These are phyloP conservation scores for Megalops cyprinoides DNA, from an alignment of 2,797 vertebrate genomes.

Conservation along the genomic window DNA sequence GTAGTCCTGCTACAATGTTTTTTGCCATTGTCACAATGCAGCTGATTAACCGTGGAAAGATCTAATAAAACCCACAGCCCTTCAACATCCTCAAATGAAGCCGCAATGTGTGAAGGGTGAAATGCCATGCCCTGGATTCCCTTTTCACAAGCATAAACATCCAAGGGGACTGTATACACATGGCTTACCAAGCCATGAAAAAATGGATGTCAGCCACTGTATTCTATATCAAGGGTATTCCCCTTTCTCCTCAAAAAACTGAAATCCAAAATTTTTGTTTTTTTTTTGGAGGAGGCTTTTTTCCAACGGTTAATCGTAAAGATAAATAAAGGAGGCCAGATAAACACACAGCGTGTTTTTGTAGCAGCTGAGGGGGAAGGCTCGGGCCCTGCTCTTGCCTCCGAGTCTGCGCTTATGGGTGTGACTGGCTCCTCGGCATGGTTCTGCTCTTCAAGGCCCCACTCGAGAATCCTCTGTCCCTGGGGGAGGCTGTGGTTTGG, in stretches of 20 bases:
- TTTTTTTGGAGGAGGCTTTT: constrained; percentile 14
- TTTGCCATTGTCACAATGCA: background rate
- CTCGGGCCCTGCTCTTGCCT: constrained; percentile 12
- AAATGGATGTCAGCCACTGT: background rate
- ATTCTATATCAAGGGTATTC: constrained; percentile 26
- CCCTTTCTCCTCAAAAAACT: constrained; percentile 28
- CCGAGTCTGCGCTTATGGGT: constrained; percentile 68
- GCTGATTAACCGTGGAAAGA: background rate
- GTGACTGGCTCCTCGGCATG: constrained; percentile 74
- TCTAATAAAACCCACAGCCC: background rate
- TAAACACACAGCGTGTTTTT: constrained; percentile 37
- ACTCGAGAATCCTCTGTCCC: constrained; percentile 72
- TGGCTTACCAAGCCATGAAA: background rate
- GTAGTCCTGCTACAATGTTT: background rate
- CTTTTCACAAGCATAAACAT: constrained; percentile 13
- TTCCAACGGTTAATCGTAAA: constrained; percentile 23
- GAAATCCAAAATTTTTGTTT: constrained; percentile 23
- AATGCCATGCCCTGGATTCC: background rate
- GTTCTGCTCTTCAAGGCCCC: constrained; percentile 69
- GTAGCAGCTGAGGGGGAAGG: constrained; percentile 59
- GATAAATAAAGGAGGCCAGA: constrained; percentile 24
- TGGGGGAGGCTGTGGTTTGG: constrained; percentile 77
- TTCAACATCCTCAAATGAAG: background rate
- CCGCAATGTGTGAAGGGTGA: background rate
- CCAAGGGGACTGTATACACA: background rate